Evolutionary conservation across 2,888 invertebrate genomes (phyloP).

Genomic region (Xylocampa areola): DNA sequence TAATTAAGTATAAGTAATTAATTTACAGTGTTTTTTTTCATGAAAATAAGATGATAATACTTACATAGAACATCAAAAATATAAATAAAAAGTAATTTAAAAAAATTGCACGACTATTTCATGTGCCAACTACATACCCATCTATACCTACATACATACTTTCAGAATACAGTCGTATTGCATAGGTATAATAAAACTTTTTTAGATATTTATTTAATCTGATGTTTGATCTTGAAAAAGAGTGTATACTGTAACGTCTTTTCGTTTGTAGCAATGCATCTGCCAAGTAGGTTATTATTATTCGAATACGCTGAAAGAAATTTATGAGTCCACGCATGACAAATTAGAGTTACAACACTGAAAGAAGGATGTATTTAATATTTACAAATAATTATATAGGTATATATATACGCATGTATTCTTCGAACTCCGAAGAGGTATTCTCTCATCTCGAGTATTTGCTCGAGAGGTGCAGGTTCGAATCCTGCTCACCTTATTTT

Average conservation of each 20-base stretch:
- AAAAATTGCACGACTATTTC: conserved; percentile 32
- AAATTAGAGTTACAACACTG: conserved; percentile 49
- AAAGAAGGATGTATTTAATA: conserved; percentile 16
- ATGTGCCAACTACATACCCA: conserved; percentile 42
- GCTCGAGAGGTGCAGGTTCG: too few species aligned
- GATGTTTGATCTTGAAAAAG: conserved; percentile 66
- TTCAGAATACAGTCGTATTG: conserved; percentile 21
- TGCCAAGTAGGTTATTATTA: conserved; percentile 78
- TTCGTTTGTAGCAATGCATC: conserved; percentile 49
- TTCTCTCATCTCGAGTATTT: too few species aligned
- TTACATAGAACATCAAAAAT: conserved; percentile 7
- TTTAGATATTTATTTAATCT: conserved; percentile 43
- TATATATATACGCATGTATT: background rate
- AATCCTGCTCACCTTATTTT: too few species aligned
- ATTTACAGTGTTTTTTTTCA: conserved; percentile 41
- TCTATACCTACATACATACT: too few species aligned
- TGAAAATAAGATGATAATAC: conserved; percentile 24
- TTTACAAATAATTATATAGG: conserved; percentile 2
- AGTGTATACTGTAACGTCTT: conserved; percentile 36
- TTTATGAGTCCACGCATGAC: conserved; percentile 64
- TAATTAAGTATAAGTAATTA: conserved; percentile 32
- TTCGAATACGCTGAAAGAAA: conserved; percentile 63
- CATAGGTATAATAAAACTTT: conserved; percentile 24
- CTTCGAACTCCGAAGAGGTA: too few species aligned
- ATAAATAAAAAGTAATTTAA: conserved; percentile 40